Base-by-base conservation (phyloP, 2,113 vertebrate species). In the Sminthopsis crassicaudata region DNA sequence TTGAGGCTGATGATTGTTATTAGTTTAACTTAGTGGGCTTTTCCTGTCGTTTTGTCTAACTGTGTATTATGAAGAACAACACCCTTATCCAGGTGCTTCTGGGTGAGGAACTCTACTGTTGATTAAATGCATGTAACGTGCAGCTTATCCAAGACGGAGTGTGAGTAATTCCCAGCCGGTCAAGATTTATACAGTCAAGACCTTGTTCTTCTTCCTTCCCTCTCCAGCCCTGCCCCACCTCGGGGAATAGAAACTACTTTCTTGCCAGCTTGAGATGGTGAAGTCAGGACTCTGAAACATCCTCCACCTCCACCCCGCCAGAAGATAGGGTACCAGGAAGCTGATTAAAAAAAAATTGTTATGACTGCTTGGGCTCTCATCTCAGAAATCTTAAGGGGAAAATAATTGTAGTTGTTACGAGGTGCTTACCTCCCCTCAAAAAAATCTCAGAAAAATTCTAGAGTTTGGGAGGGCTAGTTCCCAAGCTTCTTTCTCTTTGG, bases 401-500 rank as follows among this genome's bases (percentile, higher is more conserved):
- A 95, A 92, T n/a, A 55, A 26, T 53, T 93, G 60, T 36, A 93
- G 55, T 54, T 84, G 67, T 84, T 36, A 16, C 16, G 36, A 36
- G 11, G 30, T n/a, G 36, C 22, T 84, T 84, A 51, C 9, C 50
- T 19, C 19, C 53, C 53, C 19, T 4, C 53, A 22, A 19, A 23
- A 54, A 84, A 84, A 84, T 42, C 7, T n/a, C 67, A 42, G 67
- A 7, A 84, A 84, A 84, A 42, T 76, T 84, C 67, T 84, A 84
- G 67, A n/a, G n/a, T 84, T 84, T 84, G n/a, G 2, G 67, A 53
- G 42, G 27, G 6, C 48, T 53, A 50, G 19, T 95, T 95, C 96
- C 95, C 93, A 96, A 92, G 30, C 46, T 91, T 93, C 91, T 95
- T 90, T 60, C 54, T 57, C 89, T 89, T 91, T 42, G 91, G 93